Conservation (phyloP, 23 tunicate species). For the Styela clava region DNA sequence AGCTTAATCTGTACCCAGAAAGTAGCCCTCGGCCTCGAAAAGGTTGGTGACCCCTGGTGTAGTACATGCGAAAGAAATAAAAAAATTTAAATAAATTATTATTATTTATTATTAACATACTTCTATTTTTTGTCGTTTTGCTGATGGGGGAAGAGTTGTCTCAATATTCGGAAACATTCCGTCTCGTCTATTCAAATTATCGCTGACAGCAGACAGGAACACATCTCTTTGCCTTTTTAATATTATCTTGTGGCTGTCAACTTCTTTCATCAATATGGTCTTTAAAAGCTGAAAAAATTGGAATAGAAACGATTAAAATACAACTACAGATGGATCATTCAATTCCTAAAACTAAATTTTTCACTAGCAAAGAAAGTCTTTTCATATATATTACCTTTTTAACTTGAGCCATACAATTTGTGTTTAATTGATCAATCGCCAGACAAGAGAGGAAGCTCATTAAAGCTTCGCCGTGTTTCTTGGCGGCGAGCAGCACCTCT, state of each 20-base stretch:
- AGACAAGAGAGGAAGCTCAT: conserved; percentile 4
- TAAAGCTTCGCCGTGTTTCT: conserved; percentile 9
- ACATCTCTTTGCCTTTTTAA: background rate
- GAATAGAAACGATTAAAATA: too few relatives aligned
- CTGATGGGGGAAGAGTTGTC: background rate
- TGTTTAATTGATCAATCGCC: conserved; percentile 1
- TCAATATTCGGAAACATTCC: too few relatives aligned
- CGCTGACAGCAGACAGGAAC: background rate
- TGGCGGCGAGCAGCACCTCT: background rate
- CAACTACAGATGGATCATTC: too few relatives aligned
- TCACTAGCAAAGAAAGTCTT: too few relatives aligned
- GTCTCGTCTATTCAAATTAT: background rate
- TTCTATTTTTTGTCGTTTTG: background rate
- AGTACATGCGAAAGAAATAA: too few relatives aligned
- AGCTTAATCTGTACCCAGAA: too few relatives aligned
- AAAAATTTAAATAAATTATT: too few relatives aligned
- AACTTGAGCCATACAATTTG: background rate
- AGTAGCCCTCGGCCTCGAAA: too few relatives aligned
- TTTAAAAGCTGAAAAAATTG: background rate
- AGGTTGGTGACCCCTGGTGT: too few relatives aligned
- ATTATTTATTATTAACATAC: background rate
- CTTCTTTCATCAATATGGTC: background rate
- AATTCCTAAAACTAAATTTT: too few relatives aligned
- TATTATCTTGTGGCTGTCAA: background rate
- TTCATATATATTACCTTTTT: conserved; percentile 12